These are phyloP conservation scores for Apaloderma vittatum DNA, from an alignment of 2,113 vertebrate genomes.

Conservation along the genomic window DNA sequence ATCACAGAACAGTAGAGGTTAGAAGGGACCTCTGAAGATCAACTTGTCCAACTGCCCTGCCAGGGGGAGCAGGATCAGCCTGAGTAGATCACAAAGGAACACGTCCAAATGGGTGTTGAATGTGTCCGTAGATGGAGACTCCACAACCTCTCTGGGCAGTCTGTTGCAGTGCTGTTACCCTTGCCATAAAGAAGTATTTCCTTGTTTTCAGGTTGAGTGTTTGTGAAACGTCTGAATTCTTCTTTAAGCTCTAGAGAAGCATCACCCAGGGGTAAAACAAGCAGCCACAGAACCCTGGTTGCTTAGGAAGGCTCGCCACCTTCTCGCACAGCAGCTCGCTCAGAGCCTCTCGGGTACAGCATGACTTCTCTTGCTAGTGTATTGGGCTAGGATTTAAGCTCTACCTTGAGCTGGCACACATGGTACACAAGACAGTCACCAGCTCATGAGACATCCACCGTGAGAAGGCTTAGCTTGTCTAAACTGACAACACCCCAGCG, in stretches of 20 bases:
- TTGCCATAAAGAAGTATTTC: too few species aligned
- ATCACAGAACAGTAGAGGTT: too few species aligned
- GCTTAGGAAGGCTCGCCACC: neutral
- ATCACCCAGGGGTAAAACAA: neutral
- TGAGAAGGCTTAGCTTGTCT: neutral
- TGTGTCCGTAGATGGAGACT: too few species aligned
- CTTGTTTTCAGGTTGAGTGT: too few species aligned
- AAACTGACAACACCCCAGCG: neutral
- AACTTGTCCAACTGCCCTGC: too few species aligned
- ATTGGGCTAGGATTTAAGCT: neutral
- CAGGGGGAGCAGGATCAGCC: too few species aligned
- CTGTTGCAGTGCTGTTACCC: too few species aligned
- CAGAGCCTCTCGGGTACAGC: neutral
- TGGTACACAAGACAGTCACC: rapidly evolving
- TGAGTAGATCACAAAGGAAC: too few species aligned
- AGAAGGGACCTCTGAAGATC: too few species aligned
- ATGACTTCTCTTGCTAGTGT: neutral
- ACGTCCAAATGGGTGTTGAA: too few species aligned
- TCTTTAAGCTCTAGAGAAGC: neutral
- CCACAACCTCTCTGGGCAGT: too few species aligned
- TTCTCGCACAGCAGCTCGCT: neutral
- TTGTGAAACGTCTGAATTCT: neutral
- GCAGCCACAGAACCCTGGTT: neutral
- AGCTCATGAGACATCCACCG: neutral
- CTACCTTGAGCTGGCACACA: neutral